Base-by-base conservation (phyloP, 92 coral and sea anemone genomes). In the Siderastrea siderea region DNA sequence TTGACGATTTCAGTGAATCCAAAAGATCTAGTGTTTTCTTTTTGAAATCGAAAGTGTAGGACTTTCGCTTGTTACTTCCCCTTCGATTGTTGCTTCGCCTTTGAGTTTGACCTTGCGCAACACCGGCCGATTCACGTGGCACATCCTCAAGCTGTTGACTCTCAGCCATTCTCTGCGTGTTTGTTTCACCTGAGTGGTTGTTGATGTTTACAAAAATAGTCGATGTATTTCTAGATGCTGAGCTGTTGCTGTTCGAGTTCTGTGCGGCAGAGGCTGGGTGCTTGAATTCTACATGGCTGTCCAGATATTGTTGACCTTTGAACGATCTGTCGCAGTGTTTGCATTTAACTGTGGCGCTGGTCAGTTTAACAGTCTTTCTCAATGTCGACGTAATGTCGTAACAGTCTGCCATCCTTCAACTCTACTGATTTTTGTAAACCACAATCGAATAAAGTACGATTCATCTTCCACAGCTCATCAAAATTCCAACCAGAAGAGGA, bases 31-130 rank as follows among this genome's bases (percentile, higher is more conserved):
- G 89, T 75, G 92, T 90, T 84, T 91, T 92, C 38, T 60, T 52
- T 76, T 92, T 89, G 81, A 90, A 88, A 66, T 93, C 96, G 10
- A 90, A 54, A 26, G 91, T 93, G 91, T 93, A 90, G 7, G 95
- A 89, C 75, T 89, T 89, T 55, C 93, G 50, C 64, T 44, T 80
- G 65, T 64, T 71, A 50, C 77, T 72, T 69, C 92, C 94, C 65
- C 86, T 58, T 60, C 94, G 84, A 50, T 77, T 91, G 86, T 88
- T 0, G 38, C 70, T 2, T 69, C 1, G 46, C 46, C 52, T 45
- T 16, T 13, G 4, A 4, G 52, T 43, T 69, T 69, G 38, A 43
- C 13, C 19, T 1, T 62, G 67, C 15, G 67, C 13, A 62, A n/a
- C 70, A 55, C 12, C 61, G 38, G 38, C 38, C 0, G 38, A 26